Evolutionary conservation across 2,888 invertebrate species (phyloP).

Genomic region (Cenopis cana): DNA sequence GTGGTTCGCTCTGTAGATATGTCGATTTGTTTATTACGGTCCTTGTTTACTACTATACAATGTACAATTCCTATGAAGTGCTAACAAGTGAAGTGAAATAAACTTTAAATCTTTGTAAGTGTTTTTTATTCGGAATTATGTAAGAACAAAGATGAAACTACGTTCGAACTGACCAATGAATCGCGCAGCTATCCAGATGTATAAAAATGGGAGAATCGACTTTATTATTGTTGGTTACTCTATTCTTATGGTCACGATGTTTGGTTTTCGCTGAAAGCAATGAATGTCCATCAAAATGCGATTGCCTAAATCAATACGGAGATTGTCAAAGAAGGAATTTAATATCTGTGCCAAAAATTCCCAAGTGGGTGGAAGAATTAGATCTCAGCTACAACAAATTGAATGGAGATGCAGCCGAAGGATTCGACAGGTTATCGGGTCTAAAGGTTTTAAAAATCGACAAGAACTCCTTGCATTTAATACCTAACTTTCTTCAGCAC

Average conservation of each 20-base stretch:
- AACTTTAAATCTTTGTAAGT: conserved; percentile 55
- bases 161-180: conserved; percentile 63
- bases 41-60: conserved; percentile 59
- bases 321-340: conserved; percentile 91
- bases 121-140: conserved; percentile 68
- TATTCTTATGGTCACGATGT: conserved; percentile 65
- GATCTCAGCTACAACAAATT: conserved; percentile 85
- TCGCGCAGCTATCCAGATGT: conserved; percentile 73
- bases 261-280: conserved; percentile 69
- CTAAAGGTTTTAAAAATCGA: conserved; percentile 81
- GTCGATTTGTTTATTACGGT: conserved; percentile 62
- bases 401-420: conserved; percentile 70
- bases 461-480: conserved; percentile 82
- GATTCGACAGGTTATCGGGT: conserved; percentile 67
- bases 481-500: conserved; percentile 83
- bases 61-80: conserved; percentile 62
- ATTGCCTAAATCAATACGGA: conserved; percentile 89
- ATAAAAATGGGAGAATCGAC: conserved; percentile 81
- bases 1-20: conserved; percentile 67
- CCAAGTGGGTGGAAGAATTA: conserved; percentile 91
- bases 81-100: conserved; percentile 60
- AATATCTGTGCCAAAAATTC: conserved; percentile 89
- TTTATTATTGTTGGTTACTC: conserved; percentile 74
- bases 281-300: conserved; percentile 89
- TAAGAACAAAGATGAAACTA: conserved; percentile 67